Evolutionary conservation across 2,888 invertebrate genomes (phyloP).

Genomic region (Pseudococcus viburni): DNA sequence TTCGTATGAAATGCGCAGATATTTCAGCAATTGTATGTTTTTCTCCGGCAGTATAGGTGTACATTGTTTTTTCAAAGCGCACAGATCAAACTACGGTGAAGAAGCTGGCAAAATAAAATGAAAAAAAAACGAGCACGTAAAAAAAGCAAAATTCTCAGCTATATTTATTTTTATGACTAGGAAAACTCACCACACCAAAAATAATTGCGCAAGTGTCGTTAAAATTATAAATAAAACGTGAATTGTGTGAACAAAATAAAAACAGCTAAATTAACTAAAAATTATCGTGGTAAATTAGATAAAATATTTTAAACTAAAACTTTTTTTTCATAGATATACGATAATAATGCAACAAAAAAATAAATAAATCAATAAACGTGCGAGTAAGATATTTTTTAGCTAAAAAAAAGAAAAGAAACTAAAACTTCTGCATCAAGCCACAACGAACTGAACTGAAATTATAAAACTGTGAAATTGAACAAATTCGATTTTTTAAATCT

Average conservation of each 20-base stretch:
- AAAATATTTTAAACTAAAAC: constrained; percentile 38
- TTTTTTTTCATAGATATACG: background rate
- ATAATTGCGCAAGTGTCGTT: constrained; percentile 56
- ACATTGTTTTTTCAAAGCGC: background rate
- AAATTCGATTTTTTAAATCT: too few relatives aligned
- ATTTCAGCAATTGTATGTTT: too few relatives aligned
- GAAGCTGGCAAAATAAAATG: constrained; percentile 19
- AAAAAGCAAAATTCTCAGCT: constrained; percentile 55
- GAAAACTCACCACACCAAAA: constrained; percentile 66
- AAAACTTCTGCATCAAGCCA: background rate
- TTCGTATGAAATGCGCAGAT: too few relatives aligned
- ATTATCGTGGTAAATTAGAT: constrained; percentile 43
- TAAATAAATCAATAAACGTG: constrained; percentile 23
- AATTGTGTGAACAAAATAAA: constrained; percentile 50
- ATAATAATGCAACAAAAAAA: constrained; percentile 48
- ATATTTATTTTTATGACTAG: constrained; percentile 65
- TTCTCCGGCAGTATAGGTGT: too few relatives aligned
- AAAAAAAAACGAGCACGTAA: background rate
- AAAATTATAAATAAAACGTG: constrained; percentile 55
- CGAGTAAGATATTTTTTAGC: background rate
- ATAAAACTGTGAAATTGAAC: too few relatives aligned
- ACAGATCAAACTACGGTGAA: background rate
- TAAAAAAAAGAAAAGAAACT: constrained; percentile 18
- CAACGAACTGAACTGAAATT: background rate
- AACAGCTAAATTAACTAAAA: constrained; percentile 57